Base-by-base conservation (phyloP, 2,888 invertebrate genomes). In the Limnephilus rhombicus region DNA sequence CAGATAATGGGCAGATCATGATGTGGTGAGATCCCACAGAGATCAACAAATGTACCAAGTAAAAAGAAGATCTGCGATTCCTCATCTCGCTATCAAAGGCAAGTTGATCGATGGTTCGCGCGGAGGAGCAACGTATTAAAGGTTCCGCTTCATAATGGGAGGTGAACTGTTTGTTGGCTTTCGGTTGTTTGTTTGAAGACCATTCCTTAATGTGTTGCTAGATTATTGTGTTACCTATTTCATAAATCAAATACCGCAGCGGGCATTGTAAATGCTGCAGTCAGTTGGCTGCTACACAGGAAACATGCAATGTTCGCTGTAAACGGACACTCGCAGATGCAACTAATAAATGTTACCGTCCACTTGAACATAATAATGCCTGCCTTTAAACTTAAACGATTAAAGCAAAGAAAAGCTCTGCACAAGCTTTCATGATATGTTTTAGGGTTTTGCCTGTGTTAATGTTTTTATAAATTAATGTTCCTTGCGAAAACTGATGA, bases 21-120 rank as follows among this genome's bases (percentile, higher is more conserved):
- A 83, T 83, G 90, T 83, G 90, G 45, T 53, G 53, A 90, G 45
- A 91, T 29, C 87, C 86, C 80, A 89, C 91, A 41, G 87, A 83
- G 89, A 85, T 37, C 34, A 80, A 89, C 80, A 89, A 91, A 91
- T 91, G 83, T 85, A 91, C 85, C 90, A 68, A 31, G 87, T 83
- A 31, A 81, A 80, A 34, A n/a, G 80, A 37, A 45, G 91, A 89
- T 85, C 85, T 91, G 91, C 89, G 31, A 91, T 87, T 86, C 45
- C 5, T 45, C 68, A 85, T 68, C 86, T 31, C 34, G 86, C 31
- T 45, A 29, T 37, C 31, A 31, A 31, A 53, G 87, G 68, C 34
- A 34, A 45, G 29, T 11, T 83, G 90, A 90, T 90, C 83, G 90
- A 90, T 90, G 82, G 31, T 83, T 81, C 29, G 37, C 89, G 80